Evolutionary conservation across 2,797 vertebrate species (phyloP).

Genomic region (Spatula clypeata): DNA sequence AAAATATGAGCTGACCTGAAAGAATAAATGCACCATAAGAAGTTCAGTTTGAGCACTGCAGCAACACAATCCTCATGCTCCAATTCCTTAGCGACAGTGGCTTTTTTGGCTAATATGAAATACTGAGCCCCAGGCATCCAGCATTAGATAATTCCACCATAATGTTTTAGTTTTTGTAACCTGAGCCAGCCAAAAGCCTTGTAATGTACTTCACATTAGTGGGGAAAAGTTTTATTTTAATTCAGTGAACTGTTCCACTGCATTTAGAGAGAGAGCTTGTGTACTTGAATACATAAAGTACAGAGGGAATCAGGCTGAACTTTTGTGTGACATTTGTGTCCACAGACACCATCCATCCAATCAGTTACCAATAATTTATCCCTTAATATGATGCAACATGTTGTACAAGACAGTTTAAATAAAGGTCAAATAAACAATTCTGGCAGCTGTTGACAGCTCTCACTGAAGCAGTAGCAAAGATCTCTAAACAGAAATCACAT

Average conservation of each 20-base stretch:
- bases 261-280: neutral
- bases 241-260: neutral
- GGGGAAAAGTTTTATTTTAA: neutral
- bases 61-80: neutral
- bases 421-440: neutral
- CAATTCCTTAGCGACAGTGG: neutral
- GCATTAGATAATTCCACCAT: accelerated
- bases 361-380: neutral
- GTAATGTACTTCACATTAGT: neutral
- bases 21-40: neutral
- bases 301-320: neutral
- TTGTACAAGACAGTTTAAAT: neutral
- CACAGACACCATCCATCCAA: neutral
- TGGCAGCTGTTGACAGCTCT: neutral
- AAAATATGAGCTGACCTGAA: neutral
- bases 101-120: neutral
- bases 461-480: neutral
- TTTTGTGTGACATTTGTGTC: neutral
- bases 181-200: accelerated
- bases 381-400: neutral
- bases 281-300: accelerated
- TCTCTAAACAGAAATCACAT: neutral
- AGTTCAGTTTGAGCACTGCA: neutral
- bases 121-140: neutral
- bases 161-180: neutral